A percentile compares a stretch with the other conserved stretches of the same genome.
phyloP scores from a whole-genome alignment of 2,888 invertebrate species.

The Copidosoma aretas region DNA sequence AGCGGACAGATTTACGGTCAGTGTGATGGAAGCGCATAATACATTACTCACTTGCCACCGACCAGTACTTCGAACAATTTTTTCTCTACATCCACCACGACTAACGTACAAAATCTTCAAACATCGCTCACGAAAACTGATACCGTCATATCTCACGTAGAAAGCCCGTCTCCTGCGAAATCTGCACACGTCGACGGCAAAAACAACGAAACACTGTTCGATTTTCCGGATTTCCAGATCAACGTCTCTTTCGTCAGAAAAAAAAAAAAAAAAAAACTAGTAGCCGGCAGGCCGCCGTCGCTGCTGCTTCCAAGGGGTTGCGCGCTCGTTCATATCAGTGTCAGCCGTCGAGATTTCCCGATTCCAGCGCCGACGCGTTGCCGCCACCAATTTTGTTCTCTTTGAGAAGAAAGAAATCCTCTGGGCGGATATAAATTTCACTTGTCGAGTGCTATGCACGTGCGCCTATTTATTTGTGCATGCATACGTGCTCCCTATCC shows the following conservation, averaged over 20 bases:
- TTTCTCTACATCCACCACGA: not conserved
- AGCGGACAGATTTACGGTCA: not conserved
- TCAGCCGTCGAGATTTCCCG: constrained; percentile 5
- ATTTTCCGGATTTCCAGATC: too few species aligned
- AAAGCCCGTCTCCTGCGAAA: too few species aligned
- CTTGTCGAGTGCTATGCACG: constrained; percentile 30
- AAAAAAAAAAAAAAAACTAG: constrained; percentile 2
- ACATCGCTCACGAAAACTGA: constrained; percentile 24
- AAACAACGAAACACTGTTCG: too few species aligned
- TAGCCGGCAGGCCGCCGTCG: not conserved
- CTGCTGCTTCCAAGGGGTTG: constrained; percentile 4
- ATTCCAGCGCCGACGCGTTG: not conserved
- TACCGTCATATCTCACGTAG: constrained; percentile 24
- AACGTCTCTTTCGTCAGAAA: not conserved
- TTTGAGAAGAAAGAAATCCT: constrained; percentile 27
- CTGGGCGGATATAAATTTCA: constrained; percentile 32
- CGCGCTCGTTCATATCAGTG: constrained; percentile 30
- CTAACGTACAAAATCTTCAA: constrained; percentile 15
- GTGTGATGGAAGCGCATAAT: not conserved
- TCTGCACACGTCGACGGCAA: constrained; percentile 5
- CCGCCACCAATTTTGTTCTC: constrained; percentile 17
- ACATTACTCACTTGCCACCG: constrained; percentile 21
- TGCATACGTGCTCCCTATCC: not conserved
- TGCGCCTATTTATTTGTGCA: constrained; percentile 24
- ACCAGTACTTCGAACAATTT: constrained; percentile 1